A percentile compares a stretch with the other conserved stretches of the same genome.
These are phyloP conservation scores for Dufourea novaeangliae DNA, from an alignment of 1,140 invertebrate genomes.

Conservation along the genomic window DNA sequence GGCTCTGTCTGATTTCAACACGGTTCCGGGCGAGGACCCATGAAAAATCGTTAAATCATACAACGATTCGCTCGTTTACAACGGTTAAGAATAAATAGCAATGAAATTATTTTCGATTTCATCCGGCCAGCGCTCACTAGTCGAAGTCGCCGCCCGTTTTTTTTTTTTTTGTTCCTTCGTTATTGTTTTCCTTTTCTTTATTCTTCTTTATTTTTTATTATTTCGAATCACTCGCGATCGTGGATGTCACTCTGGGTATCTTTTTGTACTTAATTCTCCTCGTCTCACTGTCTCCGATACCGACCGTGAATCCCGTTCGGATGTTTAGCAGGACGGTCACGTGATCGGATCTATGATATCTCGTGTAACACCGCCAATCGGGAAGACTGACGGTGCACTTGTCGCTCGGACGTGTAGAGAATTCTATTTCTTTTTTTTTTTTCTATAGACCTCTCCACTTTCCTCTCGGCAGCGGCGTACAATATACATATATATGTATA, in stretches of 20 bases:
- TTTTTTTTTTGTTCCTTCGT: slow-evolving; percentile 33
- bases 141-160: slow-evolving; percentile 36
- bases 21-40: slow-evolving; percentile 65
- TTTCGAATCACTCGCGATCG: no score
- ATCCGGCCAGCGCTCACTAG: slow-evolving; percentile 39
- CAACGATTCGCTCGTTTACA: slow-evolving; percentile 30
- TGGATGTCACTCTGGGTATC: no score
- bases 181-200: neutral
- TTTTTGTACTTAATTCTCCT: no score
- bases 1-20: no score
- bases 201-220: neutral
- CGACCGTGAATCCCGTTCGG: no score
- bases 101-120: slow-evolving; percentile 62
- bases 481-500: no score
- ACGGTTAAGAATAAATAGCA: slow-evolving; percentile 68
- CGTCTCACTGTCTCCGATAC: no score
- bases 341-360: no score
- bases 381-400: neutral
- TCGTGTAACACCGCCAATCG: no score
- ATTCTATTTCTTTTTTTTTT: neutral
- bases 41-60: slow-evolving; percentile 57
- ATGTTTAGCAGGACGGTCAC: no score
- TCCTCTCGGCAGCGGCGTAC: neutral
- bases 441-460: neutral
- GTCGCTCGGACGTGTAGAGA: neutral